Evolutionary conservation across 35 echinoderm and acorn worm species (phyloP).

Genomic region (Acanthaster planci): DNA sequence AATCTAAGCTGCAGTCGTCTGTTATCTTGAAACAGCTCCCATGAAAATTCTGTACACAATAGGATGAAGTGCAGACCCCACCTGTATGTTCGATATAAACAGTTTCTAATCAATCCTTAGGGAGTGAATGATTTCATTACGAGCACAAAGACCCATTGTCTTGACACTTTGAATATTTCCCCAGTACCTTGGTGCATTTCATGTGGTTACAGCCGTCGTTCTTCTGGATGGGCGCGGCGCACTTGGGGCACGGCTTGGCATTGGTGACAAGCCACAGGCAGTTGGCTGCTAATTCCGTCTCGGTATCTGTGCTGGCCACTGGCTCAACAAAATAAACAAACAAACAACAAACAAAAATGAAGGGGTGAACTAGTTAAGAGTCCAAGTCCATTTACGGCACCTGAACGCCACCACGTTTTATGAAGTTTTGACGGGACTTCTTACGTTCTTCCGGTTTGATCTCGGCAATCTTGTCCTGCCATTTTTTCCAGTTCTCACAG

Average conservation of each 20-base stretch:
- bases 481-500: conserved; percentile 95
- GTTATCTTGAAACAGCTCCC: no score
- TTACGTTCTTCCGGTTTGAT: conserved; percentile 95
- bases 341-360: conserved; percentile 25
- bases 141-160: no score
- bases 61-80: no score
- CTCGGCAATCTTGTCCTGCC: conserved; percentile 90
- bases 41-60: no score
- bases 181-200: conserved; percentile 99
- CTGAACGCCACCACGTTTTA: no score
- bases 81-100: no score
- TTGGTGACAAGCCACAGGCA: conserved; percentile 95
- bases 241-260: conserved; percentile 97
- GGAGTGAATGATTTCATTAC: no score
- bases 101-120: no score
- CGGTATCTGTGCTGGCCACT: conserved; percentile 84
- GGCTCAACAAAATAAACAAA: conserved; percentile 21
- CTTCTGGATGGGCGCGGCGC: conserved; percentile 97
- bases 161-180: no score
- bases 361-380: neutral
- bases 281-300: conserved; percentile 92
- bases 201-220: conserved; percentile 99
- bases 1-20: no score
- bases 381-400: no score
- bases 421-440: no score